Evolutionary conservation across 2,113 vertebrate genomes (phyloP), one percentile per base, ranked within the genome.

Genomic region (Vireo altiloquus): DNA sequence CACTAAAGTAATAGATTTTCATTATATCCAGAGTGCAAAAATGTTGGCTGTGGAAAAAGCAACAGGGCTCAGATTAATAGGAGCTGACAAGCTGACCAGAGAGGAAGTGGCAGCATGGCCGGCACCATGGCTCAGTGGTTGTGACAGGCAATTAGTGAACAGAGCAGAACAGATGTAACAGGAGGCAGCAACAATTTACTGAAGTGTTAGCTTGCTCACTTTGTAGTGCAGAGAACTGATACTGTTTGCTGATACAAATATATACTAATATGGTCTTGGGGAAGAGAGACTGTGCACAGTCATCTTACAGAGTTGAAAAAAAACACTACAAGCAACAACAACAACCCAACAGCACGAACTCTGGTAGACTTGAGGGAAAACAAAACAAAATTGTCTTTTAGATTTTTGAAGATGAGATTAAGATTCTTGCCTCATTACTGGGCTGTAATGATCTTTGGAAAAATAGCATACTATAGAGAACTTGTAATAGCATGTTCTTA

Each of bases 101-200:
- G 96, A 97, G 92, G 96, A 98, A 96, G 97, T 97, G 98, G 98
- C 98, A 97, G 97, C 77, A 79, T 33, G 81, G 96, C 94, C 87
- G 94, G 94, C 94, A 96, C 91, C 96, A 70, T 54, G 96, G 91
- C 97, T 97, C 96, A 97, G 94, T 85, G 78, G 81, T 96, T 97
- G 96, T 97, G 98, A 98, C 98, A 98, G 94, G 97, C 97, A 98
- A 98, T 98, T 98, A 98, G 97, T 46, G 91, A 95, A 93, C 95
- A 96, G 95, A 95, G 81, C 25, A 69, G 83, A 96, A 97, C 97
- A 97, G 97, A 97, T 97, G 94, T 96, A 97, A 96, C 93, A 95
- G 92, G 93, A 97, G 93, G 92, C 94, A 95, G 79, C 94, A 92
- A 95, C 71, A 86, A 96, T 92, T 95, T 96, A 75, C 95, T 79